Evolutionary conservation across 92 coral and sea anemone species (phyloP).

Genomic region (Siderastrea siderea): DNA sequence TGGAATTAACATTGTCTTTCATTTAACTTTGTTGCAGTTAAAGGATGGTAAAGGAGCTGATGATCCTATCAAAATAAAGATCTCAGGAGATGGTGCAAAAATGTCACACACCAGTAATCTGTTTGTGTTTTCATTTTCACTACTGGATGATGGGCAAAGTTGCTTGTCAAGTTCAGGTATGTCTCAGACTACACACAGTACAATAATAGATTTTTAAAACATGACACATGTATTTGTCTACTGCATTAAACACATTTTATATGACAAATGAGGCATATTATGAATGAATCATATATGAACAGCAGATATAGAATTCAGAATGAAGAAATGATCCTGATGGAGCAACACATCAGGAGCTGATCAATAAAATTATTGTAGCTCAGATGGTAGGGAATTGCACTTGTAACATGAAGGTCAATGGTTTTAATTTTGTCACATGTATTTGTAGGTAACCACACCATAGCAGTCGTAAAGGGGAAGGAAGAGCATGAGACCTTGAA

Average conservation of each 20-base stretch:
- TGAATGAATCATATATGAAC: too few relatives aligned
- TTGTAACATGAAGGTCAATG: background rate
- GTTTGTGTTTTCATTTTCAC: conserved; percentile 37
- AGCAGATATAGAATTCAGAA: too few relatives aligned
- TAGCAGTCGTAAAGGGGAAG: conserved; percentile 21
- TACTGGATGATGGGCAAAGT: conserved; percentile 16
- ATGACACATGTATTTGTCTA: background rate
- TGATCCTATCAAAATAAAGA: background rate
- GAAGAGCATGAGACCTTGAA: conserved; percentile 25
- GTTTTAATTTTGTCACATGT: background rate
- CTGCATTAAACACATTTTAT: background rate
- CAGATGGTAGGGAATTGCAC: background rate
- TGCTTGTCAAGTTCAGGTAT: conserved; percentile 41
- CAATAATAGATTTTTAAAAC: background rate
- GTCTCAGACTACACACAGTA: background rate
- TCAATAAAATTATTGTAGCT: too few relatives aligned
- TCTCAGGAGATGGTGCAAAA: conserved; percentile 30
- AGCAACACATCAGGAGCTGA: too few relatives aligned
- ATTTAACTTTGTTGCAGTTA: background rate
- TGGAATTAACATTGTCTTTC: background rate
- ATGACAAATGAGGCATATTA: too few relatives aligned
- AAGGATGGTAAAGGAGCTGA: background rate
- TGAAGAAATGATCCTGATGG: too few relatives aligned
- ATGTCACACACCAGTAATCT: conserved; percentile 37
- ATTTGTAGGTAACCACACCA: conserved; percentile 19